These are phyloP conservation scores for Picathartes gymnocephalus DNA, from an alignment of 2,113 vertebrate species.

Conservation along the genomic window DNA sequence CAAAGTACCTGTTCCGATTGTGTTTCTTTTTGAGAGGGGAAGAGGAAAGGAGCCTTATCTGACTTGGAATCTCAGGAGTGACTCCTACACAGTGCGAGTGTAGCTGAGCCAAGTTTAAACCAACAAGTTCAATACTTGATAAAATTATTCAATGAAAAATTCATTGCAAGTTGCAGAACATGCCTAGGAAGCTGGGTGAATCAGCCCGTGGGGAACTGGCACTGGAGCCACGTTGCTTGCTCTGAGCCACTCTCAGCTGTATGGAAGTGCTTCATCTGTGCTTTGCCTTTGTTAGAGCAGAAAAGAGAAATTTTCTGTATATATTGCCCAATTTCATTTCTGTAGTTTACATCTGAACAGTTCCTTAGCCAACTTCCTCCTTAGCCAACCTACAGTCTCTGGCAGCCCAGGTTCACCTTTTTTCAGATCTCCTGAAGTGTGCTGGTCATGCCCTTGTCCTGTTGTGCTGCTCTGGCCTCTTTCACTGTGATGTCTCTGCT, in stretches of 20 bases:
- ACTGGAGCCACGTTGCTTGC: neutral
- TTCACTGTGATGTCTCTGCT: neutral
- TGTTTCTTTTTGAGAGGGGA: neutral
- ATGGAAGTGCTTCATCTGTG: neutral
- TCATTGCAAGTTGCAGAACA: neutral
- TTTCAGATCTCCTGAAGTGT: neutral
- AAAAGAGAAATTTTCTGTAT: neutral
- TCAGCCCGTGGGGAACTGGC: neutral
- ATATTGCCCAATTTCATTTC: neutral
- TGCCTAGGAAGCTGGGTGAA: neutral
- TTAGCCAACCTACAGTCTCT: accelerated
- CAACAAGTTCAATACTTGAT: neutral
- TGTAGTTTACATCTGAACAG: neutral
- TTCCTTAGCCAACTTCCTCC: neutral
- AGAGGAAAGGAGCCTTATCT: neutral
- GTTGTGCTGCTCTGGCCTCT: neutral
- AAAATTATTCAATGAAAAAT: neutral
- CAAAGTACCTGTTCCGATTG: neutral
- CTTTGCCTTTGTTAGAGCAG: neutral
- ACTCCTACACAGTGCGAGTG: neutral
- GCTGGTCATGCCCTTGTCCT: accelerated
- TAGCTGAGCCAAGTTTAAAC: neutral
- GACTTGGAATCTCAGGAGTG: neutral
- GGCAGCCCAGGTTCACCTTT: neutral
- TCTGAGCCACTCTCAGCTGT: neutral